Evolutionary conservation across 2,797 vertebrate genomes (phyloP), one percentile per base, ranked within the genome.

Genomic region (Buphagus erythrorhynchus): DNA sequence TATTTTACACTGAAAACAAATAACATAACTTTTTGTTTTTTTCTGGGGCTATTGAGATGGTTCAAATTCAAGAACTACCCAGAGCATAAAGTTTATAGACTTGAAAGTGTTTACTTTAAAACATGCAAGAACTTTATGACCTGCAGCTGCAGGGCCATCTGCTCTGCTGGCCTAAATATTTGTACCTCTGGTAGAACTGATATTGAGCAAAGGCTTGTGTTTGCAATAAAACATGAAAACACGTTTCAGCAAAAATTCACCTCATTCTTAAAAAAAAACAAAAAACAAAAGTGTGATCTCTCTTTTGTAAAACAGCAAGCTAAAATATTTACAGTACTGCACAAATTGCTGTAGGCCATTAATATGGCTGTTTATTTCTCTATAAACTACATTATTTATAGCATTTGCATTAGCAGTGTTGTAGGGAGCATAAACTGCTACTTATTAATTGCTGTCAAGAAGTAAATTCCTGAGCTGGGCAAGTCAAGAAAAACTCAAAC

Each of bases 111-210:
- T 98, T 98, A 96, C 95, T 93, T 94, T 95, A 94, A 97, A 95
- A 91, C 77, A 90, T 79, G 29, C 86, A 78, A 91, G 76, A 94
- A 87, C 94, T 97, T 97, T 95, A 96, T 65, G 94, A 96, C 94
- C 90, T 95, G 92, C 98, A 97, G 97, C 96, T 97, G 97, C 46
- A 45, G 95, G 96, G 84, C 97, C 98, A 86, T 97, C 97, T 97
- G 95, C 93, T 97, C 42, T 36, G 52, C 80, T 95, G 94, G 52
- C 94, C 97, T 97, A 97, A 98, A 98, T 98, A 98, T 98, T 98
- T 98, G 96, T 97, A 97, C 93, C 97, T 98, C 88, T 96, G 65
- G 76, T 95, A 93, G 95, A 88, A 95, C 36, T 97, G 97, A 98
- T 96, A 93, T 43, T 96, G 82, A 97, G 72, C 97, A 97, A 97